Evolutionary conservation across 2,888 invertebrate species (phyloP), one percentile per base, ranked within the genome.

Genomic region (Eledona agricola): DNA sequence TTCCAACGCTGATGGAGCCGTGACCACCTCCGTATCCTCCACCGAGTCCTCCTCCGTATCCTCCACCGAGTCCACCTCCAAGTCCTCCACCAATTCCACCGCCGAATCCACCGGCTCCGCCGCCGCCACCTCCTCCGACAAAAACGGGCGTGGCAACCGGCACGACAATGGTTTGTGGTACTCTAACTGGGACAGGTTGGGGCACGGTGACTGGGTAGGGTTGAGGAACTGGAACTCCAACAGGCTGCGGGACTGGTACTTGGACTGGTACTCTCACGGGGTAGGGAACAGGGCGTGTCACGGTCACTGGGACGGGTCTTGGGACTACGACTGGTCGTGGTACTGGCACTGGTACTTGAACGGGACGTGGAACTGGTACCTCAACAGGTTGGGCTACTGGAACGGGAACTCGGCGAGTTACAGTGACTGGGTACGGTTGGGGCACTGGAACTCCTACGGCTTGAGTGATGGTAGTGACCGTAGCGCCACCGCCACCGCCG

Each of bases 151-250:
- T 61, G n/a, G 68, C 55, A 10, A 67, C 65, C 11, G 64, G 65
- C 37, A 68, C 67, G 12, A 66, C 64, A 31, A 69, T 53, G 15
- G 64, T 64, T 62, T 70, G 66, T 26, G 66, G 66, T 53, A 78
- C 68, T 22, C 62, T 40, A 42, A 77, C 71, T 22, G 78, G 76
- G 1, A 80, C 78, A 0, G 81, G 81, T 42, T 81, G 81, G 5
- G 82, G 77, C 0, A 82, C 77, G 0, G 80, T 78, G 15, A 81
- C 81, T 1, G 82, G 79, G 46, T 80, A 80, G 1, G 83, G 82
- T 51, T 82, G 75, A 31, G 83, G 80, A 0, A 83, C 75, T 1
- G 75, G 74, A 4, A 81, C 74, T 1, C 75, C 62, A 10, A 78
- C 75, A 0, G 79, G 77, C 26, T 77, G 72, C 0, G 78, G 75